Conservation (phyloP, 2,113 vertebrate genomes). For the Leptobrachium ailaonicum region DNA sequence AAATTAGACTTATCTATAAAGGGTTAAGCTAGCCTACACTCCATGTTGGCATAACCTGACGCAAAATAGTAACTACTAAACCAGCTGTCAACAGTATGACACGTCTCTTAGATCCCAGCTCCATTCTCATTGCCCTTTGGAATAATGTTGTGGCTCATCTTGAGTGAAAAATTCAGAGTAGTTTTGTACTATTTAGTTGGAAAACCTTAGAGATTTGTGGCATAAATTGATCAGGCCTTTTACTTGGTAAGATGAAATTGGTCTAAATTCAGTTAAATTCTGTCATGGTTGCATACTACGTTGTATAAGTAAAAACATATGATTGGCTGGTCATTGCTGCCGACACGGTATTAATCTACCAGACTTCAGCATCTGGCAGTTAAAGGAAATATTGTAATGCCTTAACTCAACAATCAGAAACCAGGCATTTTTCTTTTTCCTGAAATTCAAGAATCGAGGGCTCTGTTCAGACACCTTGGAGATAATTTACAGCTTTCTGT, state of each 20-base stretch:
- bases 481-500: conserved; percentile 16
- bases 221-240: conserved; percentile 17
- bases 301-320: conserved; percentile 32
- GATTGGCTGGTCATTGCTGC: conserved; percentile 1
- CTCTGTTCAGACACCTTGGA: conserved; percentile 31
- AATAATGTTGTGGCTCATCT: not conserved
- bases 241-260: conserved; percentile 2
- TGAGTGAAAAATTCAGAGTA: conserved; percentile 1
- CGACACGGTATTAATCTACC: conserved; percentile 32
- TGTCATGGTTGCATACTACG: not conserved
- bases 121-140: not conserved
- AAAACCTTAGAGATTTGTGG: not conserved
- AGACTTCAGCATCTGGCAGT: conserved; percentile 36
- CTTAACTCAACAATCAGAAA: conserved; percentile 28
- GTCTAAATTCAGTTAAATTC: not conserved
- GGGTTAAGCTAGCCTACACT: no score
- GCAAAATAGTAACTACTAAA: not conserved
- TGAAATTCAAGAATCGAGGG: conserved; percentile 33
- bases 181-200: conserved; percentile 1
- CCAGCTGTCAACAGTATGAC: conserved; percentile 1
- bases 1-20: no score
- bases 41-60: no score
- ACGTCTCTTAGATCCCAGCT: not conserved
- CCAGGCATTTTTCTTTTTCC: conserved; percentile 27
- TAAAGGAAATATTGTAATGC: conserved; percentile 40